Conservation (phyloP, 2,797 vertebrate species). For the Myoxocephalus aenaeus region DNA sequence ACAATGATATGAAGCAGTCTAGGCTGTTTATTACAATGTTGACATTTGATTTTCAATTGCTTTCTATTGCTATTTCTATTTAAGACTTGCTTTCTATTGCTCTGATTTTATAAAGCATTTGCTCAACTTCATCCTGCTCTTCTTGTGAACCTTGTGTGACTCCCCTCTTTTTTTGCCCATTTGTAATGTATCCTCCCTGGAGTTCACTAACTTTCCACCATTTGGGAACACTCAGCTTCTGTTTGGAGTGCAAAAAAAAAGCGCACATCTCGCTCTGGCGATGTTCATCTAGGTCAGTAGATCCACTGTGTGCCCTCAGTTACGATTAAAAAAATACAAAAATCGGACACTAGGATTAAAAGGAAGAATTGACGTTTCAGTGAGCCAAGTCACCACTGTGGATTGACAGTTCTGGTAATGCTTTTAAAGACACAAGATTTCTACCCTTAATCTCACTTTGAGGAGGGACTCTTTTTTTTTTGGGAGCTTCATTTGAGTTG, state of each 20-base stretch:
- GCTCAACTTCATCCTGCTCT: neutral
- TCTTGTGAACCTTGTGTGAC: neutral
- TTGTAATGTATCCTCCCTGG: neutral
- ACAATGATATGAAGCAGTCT: neutral
- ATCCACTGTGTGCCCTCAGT: slow-evolving; percentile 28
- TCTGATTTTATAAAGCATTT: slow-evolving; percentile 11
- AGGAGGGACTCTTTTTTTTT: slow-evolving; percentile 26
- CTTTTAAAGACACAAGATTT: slow-evolving; percentile 64
- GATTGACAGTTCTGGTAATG: slow-evolving; percentile 66
- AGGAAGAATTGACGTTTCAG: slow-evolving; percentile 41
- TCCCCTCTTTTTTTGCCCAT: neutral
- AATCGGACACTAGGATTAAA: slow-evolving; percentile 44
- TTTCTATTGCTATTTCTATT: too few relatives aligned
- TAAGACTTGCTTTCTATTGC: neutral
- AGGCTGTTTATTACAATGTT: neutral
- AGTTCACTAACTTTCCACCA: neutral
- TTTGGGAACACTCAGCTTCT: slow-evolving; percentile 13
- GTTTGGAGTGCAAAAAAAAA: slow-evolving; percentile 33
- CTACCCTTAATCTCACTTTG: slow-evolving; percentile 54
- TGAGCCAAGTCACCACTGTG: slow-evolving; percentile 24
- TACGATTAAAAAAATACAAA: slow-evolving; percentile 26
- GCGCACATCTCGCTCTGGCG: slow-evolving; percentile 12
- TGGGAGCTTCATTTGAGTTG: slow-evolving; percentile 57
- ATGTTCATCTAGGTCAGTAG: slow-evolving; percentile 54
- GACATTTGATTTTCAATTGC: neutral